Evolutionary conservation across 2,113 vertebrate species (phyloP), one percentile per base, ranked within the genome.

Genomic region (Megalops atlanticus): DNA sequence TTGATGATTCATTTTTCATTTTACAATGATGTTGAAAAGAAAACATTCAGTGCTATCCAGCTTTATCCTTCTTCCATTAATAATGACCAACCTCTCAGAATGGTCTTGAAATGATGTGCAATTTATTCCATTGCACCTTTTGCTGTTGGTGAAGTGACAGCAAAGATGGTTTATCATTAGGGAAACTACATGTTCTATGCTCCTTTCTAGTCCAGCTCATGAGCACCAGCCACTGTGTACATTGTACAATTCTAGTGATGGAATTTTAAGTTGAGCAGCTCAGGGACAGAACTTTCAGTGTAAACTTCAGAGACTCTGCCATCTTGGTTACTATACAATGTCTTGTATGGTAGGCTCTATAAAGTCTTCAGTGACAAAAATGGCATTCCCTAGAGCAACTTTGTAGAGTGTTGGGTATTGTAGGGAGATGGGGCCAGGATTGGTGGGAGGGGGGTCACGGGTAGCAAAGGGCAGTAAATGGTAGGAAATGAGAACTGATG

Each of bases 1-100:
- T 18, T 70, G 7, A 74, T 39, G n/a, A 35, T 58, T 39, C 41
- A 39, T 33, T 52, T 76, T 38, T 27, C 16, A 72, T 43, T 58
- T 74, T 74, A 72, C 47, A 49, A 38, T 27, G 38, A 77, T 74
- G 81, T 76, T 58, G 35, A 81, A 80, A 64, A 80, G n/a, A 72
- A 77, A 47, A n/a, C 41, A 33, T 47, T 52, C 35, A 78, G 21
- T 49, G 72, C 64, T 16, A 24, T 85, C 84, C 85, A 86, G 83
- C 86, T 84, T 80, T 86, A 81, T 80, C 90, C 90, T 93, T 92
- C 90, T 64, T 27, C 87, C 88, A 89, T 91, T 92, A 92, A 92
- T 91, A 90, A 88, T 80, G 89, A 86, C 82, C 79, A 89, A 86
- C 83, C 81, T 84, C 86, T 85, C 89, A 83, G 83, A 82, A 41